Base-by-base conservation (phyloP, 1,140 invertebrate species). In the Carposina sasakii region DNA sequence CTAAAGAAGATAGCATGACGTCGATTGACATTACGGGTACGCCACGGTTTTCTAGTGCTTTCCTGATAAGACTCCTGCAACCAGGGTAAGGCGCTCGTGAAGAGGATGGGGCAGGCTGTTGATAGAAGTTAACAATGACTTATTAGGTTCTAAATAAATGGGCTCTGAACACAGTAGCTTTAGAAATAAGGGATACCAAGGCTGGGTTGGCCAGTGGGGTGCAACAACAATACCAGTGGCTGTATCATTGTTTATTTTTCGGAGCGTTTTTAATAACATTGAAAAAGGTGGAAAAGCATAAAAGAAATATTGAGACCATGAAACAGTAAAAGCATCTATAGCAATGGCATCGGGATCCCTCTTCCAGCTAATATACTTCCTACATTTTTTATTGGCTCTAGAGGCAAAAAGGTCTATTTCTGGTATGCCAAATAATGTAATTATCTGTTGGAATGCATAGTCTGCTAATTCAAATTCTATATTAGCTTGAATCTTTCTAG, bases 341-440 rank as follows among this genome's bases (percentile, higher is more conserved):
- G 34, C 16, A 13, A 19, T 19, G 2, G 49, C 49, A 10, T 52
- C 42, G 15, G 49, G 41, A 16, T 52, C 49, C 12, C 42, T 12
- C 12, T 45, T 13, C 49, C 49, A 52, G 4, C 41, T 45, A 12
- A 52, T 15, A 22, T 44, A 48, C 6, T 40, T 48, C 17, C 4
- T 19, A 20, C 46, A 40, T 48, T 48, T 48, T n/a, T 17, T 21
- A 45, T 52, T 45, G n/a, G 37, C 17, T 39, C 40, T 28, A 26
- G 13, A 19, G 13, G 49, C 49, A 31, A 44, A 52, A 2, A 52
- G 13, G 16, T 52, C 41, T 3, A 45, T 45, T 20, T 52, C 17
- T 3, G 49, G 49, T n/a, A 10, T 2, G 10, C 49, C 49, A 39
- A 52, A 52, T 16, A 0, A 4, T 26, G 4, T 12, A 13, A 19